Evolutionary conservation across 2,888 invertebrate genomes (phyloP).

Genomic region (Philhelius pedissequus): DNA sequence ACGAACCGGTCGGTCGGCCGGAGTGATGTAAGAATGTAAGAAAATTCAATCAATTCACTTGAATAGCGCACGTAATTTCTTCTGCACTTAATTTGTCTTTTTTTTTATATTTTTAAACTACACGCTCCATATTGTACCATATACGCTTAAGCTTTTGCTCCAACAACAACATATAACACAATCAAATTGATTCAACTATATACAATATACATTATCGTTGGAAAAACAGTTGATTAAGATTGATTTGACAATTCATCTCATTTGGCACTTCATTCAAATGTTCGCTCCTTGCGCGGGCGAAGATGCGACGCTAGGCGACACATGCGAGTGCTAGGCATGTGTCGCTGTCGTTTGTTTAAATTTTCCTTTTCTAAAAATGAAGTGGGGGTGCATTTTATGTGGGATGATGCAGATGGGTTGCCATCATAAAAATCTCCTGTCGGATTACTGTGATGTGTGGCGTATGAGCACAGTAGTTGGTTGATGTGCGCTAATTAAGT

Average conservation of each 20-base stretch:
- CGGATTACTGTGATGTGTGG: not conserved
- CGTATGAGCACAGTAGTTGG: not conserved
- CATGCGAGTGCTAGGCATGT: slow-evolving; percentile 4
- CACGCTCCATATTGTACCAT: not conserved
- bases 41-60: slow-evolving; percentile 43
- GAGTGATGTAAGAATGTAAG: not conserved
- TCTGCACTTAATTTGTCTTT: slow-evolving; percentile 4
- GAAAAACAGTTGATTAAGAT: slow-evolving; percentile 64
- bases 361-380: not conserved
- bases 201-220: slow-evolving; percentile 4
- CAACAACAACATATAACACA: not conserved
- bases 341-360: slow-evolving; percentile 19
- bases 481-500: slow-evolving; percentile 58
- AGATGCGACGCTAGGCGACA: not conserved
- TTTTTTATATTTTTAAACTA: not conserved
- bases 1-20: not conserved
- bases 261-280: slow-evolving; percentile 65
- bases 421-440: not conserved
- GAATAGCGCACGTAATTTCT: slow-evolving; percentile 4
- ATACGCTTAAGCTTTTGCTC: not conserved
- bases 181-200: slow-evolving; percentile 50
- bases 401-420: not conserved
- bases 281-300: slow-evolving; percentile 28
- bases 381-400: not conserved
- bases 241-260: slow-evolving; percentile 67